Evolutionary conservation across 1,140 invertebrate species (phyloP), one percentile per base, ranked within the genome.

Genomic region (Chironomus tepperi): DNA sequence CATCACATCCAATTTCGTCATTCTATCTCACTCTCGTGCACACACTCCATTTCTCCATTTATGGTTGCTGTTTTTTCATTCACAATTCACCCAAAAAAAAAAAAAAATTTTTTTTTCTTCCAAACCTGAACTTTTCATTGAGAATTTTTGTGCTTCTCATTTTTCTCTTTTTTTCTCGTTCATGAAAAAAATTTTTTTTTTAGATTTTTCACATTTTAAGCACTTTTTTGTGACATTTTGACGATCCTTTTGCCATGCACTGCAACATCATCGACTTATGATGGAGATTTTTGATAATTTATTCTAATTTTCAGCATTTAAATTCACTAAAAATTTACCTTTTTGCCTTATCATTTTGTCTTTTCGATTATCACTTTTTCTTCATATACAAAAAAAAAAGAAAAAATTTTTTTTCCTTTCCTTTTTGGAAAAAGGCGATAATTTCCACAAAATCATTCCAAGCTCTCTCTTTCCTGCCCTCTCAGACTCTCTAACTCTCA

Each of bases 291-390:
- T 34, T 57, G 8, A 57, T 12, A n/a, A 67, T 67, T 67, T 67
- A 8, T 67, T 15, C 12, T 70, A 19, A 19, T 8, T 70, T 70
- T 70, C 9, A 21, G 16, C 16, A 10, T 70, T 18, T 6, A 70
- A 19, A 19, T 70, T 18, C 65, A 70, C 65, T 70, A 18, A 70
- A 70, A n/a, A 21, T 70, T 18, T 70, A 70, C 65, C 65, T 70
- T 70, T 70, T 70, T 21, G 65, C 10, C 65, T 70, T 70, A 70
- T 70, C 65, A 70, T 70, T 70, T 70, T 70, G 65, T 21, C 65
- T 19, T 34, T 70, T 70, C 65, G 65, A 19, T 70, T 70, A 70
- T 70, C 65, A 70, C 19, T 70, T 70, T 18, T 70, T 16, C n/a
- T 34, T 34, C 65, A 18, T 70, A 18, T 7, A 57, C 47, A 57